A percentile compares a stretch with the other conserved stretches of the same genome.
Evolutionary conservation across 2,113 vertebrate genomes (phyloP).

Genomic region (Amphiprion percula): DNA sequence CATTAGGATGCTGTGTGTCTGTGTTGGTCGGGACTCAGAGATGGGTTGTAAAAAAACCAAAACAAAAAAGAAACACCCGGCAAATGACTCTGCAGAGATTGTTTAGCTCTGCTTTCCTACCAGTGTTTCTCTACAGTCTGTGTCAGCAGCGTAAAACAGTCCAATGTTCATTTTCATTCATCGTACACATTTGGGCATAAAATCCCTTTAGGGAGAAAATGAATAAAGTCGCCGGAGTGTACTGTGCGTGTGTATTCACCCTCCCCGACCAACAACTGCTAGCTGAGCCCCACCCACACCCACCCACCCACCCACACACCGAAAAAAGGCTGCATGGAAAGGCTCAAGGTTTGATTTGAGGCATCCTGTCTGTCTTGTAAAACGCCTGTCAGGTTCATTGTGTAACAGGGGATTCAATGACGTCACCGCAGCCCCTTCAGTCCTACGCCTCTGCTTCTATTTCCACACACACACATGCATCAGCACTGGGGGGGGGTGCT

Average conservation of each 20-base stretch:
- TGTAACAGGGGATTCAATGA: constrained; percentile 70
- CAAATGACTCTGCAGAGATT: constrained; percentile 45
- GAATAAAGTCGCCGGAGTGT: constrained; percentile 12
- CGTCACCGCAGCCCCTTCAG: constrained; percentile 62
- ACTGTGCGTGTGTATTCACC: not conserved
- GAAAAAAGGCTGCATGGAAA: not conserved
- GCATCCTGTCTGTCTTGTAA: constrained; percentile 46
- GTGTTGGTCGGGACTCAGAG: constrained; percentile 13
- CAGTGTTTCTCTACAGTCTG: constrained; percentile 20
- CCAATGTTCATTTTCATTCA: constrained; percentile 30
- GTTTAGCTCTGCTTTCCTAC: constrained; percentile 30
- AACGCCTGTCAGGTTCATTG: constrained; percentile 55
- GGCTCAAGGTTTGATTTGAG: constrained; percentile 34
- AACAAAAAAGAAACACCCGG: not conserved
- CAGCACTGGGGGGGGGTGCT: constrained; percentile 44
- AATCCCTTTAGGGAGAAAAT: constrained; percentile 31
- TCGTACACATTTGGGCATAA: constrained; percentile 25
- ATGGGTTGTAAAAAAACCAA: constrained; percentile 9
- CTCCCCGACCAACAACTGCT: not conserved
- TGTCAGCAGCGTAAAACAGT: constrained; percentile 34
- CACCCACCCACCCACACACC: constrained; percentile 8
- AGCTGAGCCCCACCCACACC: not conserved
- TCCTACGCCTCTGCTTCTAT: constrained; percentile 61
- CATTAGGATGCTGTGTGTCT: constrained; percentile 45
- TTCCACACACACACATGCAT: constrained; percentile 27